Percentiles rank a stretch among this genome's conserved stretches.
Evolutionary conservation across 2,888 invertebrate species (phyloP).

Genomic region (Scrobipalpa atriplicella): DNA sequence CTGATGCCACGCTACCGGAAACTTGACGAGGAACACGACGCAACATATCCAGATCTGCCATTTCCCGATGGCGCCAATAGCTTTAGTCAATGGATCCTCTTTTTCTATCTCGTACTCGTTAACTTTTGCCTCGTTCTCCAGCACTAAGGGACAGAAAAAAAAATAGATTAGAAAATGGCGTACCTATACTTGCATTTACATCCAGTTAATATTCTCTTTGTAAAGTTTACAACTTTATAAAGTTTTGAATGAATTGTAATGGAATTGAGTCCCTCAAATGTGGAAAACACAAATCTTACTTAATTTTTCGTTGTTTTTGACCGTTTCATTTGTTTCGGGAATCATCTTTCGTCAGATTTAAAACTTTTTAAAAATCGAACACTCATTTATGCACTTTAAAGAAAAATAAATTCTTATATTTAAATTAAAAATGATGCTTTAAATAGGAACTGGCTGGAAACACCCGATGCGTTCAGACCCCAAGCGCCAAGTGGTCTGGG

Average conservation of each 20-base stretch:
- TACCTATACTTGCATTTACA: too few relatives aligned
- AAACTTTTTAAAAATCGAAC: not conserved
- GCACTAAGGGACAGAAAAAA: conserved; percentile 62
- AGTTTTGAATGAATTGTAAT: too few relatives aligned
- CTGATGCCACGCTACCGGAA: conserved; percentile 92
- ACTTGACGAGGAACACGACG: conserved; percentile 87
- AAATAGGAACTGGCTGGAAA: not conserved
- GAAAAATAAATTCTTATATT: not conserved
- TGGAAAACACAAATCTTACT: conserved; percentile 38
- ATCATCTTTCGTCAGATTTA: conserved; percentile 27
- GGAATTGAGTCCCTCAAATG: too few relatives aligned
- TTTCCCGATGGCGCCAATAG: conserved; percentile 87
- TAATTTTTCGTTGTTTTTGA: conserved; percentile 37
- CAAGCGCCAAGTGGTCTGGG: conserved; percentile 19
- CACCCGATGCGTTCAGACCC: not conserved
- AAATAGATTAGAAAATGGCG: too few relatives aligned
- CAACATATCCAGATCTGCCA: conserved; percentile 89
- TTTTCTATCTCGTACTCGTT: conserved; percentile 53
- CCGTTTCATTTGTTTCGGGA: conserved; percentile 14
- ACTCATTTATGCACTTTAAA: not conserved
- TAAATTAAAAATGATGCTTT: not conserved
- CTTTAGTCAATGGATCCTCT: conserved; percentile 85
- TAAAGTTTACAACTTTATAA: too few relatives aligned
- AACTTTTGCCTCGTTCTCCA: conserved; percentile 64
- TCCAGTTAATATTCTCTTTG: too few relatives aligned